These are phyloP conservation scores for Antechinus stuartii DNA, from an alignment of 2,113 vertebrate genomes.

Conservation along the genomic window DNA sequence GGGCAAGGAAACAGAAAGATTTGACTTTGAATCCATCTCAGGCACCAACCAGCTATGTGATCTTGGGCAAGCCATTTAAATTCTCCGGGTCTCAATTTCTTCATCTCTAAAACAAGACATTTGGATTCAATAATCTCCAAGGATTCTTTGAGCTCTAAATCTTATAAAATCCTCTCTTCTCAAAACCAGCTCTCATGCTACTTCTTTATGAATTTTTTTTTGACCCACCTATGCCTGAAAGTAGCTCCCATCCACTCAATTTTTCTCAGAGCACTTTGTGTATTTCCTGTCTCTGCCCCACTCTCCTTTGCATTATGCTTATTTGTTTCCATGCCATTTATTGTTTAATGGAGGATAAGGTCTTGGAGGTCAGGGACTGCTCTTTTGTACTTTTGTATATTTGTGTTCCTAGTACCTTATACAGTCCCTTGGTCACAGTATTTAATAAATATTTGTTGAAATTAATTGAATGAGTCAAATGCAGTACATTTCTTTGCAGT, in stretches of 20 bases:
- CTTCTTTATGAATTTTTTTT: neutral
- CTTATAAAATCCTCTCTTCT: neutral
- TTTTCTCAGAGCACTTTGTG: neutral
- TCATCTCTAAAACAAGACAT: neutral
- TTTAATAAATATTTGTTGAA: neutral
- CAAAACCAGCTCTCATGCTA: neutral
- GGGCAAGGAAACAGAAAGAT: neutral
- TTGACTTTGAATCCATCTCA: neutral
- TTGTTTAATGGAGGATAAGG: neutral
- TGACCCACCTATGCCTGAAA: neutral
- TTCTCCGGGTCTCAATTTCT: neutral
- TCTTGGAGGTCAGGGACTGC: neutral
- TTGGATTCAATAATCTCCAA: neutral
- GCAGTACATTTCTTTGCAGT: neutral
- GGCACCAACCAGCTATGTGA: neutral
- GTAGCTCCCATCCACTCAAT: neutral
- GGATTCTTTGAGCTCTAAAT: neutral
- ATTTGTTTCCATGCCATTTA: neutral
- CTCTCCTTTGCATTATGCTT: neutral
- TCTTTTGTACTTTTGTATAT: neutral
- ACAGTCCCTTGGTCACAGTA: neutral
- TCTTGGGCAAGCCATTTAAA: neutral
- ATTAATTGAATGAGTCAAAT: neutral
- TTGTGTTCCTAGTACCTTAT: neutral
- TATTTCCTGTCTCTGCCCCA: neutral